Base-by-base conservation (phyloP, 2,797 vertebrate species). In the Rhinatrema bivittatum region DNA sequence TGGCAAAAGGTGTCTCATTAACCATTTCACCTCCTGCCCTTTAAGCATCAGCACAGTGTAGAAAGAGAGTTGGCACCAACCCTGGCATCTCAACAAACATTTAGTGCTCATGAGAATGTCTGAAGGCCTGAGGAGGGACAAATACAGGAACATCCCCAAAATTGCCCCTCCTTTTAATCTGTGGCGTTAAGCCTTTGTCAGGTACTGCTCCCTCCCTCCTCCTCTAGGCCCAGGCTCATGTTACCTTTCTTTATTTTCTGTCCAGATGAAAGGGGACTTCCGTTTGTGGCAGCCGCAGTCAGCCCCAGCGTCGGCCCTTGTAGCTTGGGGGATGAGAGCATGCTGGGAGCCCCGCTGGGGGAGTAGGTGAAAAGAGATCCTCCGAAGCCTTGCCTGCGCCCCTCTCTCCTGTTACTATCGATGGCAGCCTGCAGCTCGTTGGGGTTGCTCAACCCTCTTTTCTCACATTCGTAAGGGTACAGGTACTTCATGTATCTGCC, bases 401-500 rank as follows among this genome's bases (percentile, higher is more conserved):
- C 94, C 58, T 97, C 95, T 3, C 94, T 68, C 4, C 93, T 82
- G 68, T 97, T 97, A 64, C 94, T 97, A 79, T 98, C 94, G 4
- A 98, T 98, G 67, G 95, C 95, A 0, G 89, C 94, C 80, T 98
- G 94, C 41, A 98, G 87, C 69, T 98, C 95, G 0, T 90, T 96
- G 66, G 94, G 93, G 77, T 90, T 97, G 81, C 94, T 97, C 45
- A 98, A 83, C 18, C 87, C 80, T 1, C 91, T 81, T 65, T 95
- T 93, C 58, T 97, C 94, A 76, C 94, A 97, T 86, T 97, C 94
- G 3, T 97, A 97, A 12, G 93, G 93, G 50, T 98, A 98, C 59
- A 98, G 68, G 72, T 98, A 98, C 85, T 97, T 98, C 95, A 98
- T 98, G 71, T 98, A 97, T 74, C 95, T 98, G 74, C 1, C 7